phyloP scores from a whole-genome alignment of 2,113 vertebrate species.

The Catharus minimus region DNA sequence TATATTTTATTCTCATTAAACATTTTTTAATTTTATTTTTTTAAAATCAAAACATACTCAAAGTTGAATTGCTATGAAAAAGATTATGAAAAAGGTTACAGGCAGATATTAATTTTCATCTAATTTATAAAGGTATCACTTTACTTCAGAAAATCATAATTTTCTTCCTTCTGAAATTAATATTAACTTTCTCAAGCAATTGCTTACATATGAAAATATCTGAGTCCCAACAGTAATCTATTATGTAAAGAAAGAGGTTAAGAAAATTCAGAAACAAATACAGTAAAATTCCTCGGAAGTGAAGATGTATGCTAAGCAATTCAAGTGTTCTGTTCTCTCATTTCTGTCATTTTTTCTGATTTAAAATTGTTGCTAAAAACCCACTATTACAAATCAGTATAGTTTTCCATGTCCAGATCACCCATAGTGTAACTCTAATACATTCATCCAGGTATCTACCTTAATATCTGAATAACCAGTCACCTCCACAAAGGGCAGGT shows the following conservation, averaged over 20 bases:
- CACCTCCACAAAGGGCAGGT: background rate
- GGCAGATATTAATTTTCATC: background rate
- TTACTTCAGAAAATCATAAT: background rate
- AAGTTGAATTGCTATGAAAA: background rate
- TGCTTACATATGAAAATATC: background rate
- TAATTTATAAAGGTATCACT: background rate
- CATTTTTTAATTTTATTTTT: background rate
- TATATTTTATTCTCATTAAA: conserved; percentile 17
- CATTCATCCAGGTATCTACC: background rate
- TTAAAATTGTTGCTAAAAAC: background rate
- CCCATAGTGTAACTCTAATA: background rate
- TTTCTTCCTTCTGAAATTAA: background rate
- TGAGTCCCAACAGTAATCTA: background rate
- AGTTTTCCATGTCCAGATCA: background rate
- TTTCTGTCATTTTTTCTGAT: background rate
- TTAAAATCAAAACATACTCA: background rate
- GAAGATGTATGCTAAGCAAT: background rate
- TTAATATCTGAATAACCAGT: background rate
- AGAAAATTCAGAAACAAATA: background rate
- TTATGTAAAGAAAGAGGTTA: background rate
- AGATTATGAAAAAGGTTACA: background rate
- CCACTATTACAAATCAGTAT: background rate
- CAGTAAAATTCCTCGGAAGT: background rate
- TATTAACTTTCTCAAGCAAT: background rate
- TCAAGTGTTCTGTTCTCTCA: background rate